Evolutionary conservation across 1,140 invertebrate species (phyloP), one percentile per base, ranked within the genome.

Genomic region (Matsumurasca onukii): DNA sequence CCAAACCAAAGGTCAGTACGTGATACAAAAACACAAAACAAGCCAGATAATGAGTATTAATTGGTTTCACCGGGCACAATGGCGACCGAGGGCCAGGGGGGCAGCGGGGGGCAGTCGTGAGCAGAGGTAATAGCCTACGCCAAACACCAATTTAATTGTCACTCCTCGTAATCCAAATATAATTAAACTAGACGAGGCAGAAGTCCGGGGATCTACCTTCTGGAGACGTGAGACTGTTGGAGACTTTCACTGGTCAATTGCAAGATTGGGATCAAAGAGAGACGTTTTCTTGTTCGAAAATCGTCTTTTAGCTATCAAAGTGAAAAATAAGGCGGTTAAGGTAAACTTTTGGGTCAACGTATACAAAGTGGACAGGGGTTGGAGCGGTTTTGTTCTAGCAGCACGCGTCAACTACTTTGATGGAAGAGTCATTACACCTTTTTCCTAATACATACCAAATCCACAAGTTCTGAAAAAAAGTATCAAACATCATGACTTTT

Each of bases 71-170:
- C 34, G 5, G 34, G 34, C 34, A 17, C 17, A 39, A 39, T 17
- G 34, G 34, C 17, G 34, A 39, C 17, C 5, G 34, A 39, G 5
- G 34, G 55, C 24, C 22, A 27, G 55, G 5, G 55, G 24, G 55
- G 15, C n/a, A 27, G 3, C 12, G 20, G 12, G 12, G 49, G 49
- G 49, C 49, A 22, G 55, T 59, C 55, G 55, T 59, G 55, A 52
- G 49, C 3, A 12, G 12, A 22, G 49, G 12, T 52, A 52, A 52
- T 52, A 52, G 49, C 25, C 55, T 9, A 27, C 55, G 55, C 55
- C 55, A 59, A 59, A 59, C 24, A 59, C 25, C 55, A 59, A 59
- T 25, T 59, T 59, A 59, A 59, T 59, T 59, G 55, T 59, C 55
- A 59, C 55, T 59, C 24, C 24, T 13, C 25, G 55, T 59, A 59